Evolutionary conservation across 1,140 invertebrate species (phyloP).

Genomic region (Macrotrachela quadricornifera): DNA sequence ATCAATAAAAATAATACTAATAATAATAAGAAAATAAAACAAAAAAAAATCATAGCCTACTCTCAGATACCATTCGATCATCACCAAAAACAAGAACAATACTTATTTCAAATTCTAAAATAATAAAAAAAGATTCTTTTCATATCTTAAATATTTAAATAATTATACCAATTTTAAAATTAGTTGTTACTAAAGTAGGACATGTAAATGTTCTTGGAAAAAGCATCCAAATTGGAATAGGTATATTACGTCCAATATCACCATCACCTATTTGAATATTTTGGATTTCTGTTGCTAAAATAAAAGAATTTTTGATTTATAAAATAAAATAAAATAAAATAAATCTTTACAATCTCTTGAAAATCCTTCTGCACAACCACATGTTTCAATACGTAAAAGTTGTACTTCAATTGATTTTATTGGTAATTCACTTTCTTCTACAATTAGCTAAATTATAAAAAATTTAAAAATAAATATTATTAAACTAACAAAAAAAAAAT

Average conservation of each 20-base stretch:
- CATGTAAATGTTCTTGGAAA: conserved; percentile 84
- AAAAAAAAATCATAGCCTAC: too few species aligned
- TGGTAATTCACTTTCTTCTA: conserved; percentile 50
- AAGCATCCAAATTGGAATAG: conserved; percentile 80
- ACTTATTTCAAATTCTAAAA: conserved; percentile 85
- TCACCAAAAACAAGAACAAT: conserved; percentile 75
- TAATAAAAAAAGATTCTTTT: not conserved
- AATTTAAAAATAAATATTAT: conserved; percentile 10
- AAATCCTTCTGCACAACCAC: conserved; percentile 78
- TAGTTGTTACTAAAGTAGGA: conserved; percentile 63
- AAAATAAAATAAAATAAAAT: not conserved
- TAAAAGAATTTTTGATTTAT: not conserved
- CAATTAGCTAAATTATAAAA: conserved; percentile 36
- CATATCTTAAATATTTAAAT: not conserved
- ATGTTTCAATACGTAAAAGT: conserved; percentile 76
- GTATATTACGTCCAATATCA: conserved; percentile 52
- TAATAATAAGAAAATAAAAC: too few species aligned
- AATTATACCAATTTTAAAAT: conserved; percentile 79
- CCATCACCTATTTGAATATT: conserved; percentile 90
- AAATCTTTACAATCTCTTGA: conserved; percentile 55
- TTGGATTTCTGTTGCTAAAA: conserved; percentile 77
- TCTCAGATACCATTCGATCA: conserved; percentile 81
- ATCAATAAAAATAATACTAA: too few species aligned
- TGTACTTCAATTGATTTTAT: conserved; percentile 86
- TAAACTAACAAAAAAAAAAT: not conserved